Evolutionary conservation across 1,140 invertebrate genomes (phyloP), one percentile per base, ranked within the genome.

Genomic region (Neomicropteryx cornuta): DNA sequence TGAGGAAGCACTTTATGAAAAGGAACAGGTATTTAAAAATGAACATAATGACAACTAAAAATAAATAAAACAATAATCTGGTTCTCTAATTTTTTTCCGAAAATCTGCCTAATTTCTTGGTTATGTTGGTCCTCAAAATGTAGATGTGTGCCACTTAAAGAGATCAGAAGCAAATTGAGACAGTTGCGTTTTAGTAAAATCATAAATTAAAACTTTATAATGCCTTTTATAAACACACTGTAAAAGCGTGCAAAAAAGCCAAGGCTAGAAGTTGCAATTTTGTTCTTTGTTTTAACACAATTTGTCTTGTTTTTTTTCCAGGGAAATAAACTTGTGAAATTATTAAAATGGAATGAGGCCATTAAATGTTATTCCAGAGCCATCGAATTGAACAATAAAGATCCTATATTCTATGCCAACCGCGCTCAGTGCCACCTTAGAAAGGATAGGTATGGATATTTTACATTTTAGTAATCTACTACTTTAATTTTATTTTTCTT

Each of bases 361-460:
- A 80, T 93, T 44, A 58, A 76, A 6, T 79, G 77, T 44, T 96
- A 95, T 52, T 82, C 75, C 18, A 62, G 76, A 50, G 90, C 88
- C 8, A 83, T 93, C 30, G 68, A 77, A 41, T 58, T 77, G 24
- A 83, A 87, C 55, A 72, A 81, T 5, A 70, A 77, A 41, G 89
- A 94, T 64, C 75, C 88, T 5, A 70, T 87, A 5, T 83, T 86
- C 51, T 88, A 77, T 55, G 85, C 87, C 5, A 96, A 96, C 64
- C 69, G 92, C 51, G 90, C 87, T 5, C 71, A 94, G 40, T 92
- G 90, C 45, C 77, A 84, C 46, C 64, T 95, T 8, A 93, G 92
- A 58, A 73, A 80, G 48, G 73, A 88, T 44, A 77, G 82, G 87
- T 93, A 71, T 63, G 62, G 62, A 33, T 31, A 33, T 39, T 27